These are phyloP conservation scores for Apotomis capreana DNA, from an alignment of 2,888 invertebrate species.

Conservation along the genomic window DNA sequence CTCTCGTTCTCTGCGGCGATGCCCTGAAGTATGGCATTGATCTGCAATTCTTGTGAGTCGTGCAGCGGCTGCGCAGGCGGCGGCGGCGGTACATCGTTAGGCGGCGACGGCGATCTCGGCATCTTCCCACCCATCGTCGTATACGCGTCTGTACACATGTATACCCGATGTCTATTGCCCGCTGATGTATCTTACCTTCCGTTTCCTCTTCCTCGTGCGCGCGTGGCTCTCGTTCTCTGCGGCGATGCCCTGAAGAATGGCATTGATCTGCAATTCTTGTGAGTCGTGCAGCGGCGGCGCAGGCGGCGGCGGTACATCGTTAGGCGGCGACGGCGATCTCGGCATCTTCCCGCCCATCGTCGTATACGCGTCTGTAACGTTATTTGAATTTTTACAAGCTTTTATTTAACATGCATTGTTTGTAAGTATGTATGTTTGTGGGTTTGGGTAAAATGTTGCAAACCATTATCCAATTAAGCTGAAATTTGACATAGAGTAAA, in stretches of 20 bases:
- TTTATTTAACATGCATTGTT: too few species aligned
- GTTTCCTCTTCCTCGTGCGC: constrained; percentile 68
- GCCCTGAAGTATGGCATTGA: constrained; percentile 78
- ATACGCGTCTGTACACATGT: constrained; percentile 67
- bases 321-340: constrained; percentile 70
- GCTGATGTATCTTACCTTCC: constrained; percentile 53
- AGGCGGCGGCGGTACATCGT: constrained; percentile 34
- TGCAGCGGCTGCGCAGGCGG: constrained; percentile 51
- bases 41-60: constrained; percentile 76
- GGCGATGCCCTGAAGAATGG: constrained; percentile 76
- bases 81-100: constrained; percentile 41
- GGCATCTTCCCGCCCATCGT: constrained; percentile 75
- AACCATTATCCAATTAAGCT: too few species aligned
- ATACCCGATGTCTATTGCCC: too few species aligned
- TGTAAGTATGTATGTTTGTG: too few species aligned
- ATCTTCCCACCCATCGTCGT: constrained; percentile 77
- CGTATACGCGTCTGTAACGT: constrained; percentile 71
- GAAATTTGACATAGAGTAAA: too few species aligned
- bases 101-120: constrained; percentile 71
- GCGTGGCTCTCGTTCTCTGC: constrained; percentile 69
- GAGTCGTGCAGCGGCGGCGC: constrained; percentile 61
- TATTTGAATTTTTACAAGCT: too few species aligned
- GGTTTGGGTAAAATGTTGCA: too few species aligned
- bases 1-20: constrained; percentile 74
- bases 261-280: constrained; percentile 78